Evolutionary conservation across 1,140 invertebrate genomes (phyloP).

Genomic region (Orussus abietinus): DNA sequence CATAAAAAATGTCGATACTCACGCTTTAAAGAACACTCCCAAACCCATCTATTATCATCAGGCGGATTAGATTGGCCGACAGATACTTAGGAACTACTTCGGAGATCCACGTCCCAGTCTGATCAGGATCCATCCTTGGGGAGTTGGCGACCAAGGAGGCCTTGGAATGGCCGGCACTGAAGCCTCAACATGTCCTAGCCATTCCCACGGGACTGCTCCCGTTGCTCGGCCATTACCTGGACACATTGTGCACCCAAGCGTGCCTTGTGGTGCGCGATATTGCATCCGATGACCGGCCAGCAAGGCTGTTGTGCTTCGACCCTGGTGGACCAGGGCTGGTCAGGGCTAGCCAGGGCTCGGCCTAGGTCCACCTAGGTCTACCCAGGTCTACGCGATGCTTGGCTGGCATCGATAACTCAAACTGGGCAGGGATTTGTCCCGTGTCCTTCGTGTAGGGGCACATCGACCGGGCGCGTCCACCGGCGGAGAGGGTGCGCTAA

Average conservation of each 20-base stretch:
- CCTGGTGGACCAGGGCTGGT: not conserved
- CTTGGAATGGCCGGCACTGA: too few relatives aligned
- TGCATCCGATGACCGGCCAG: constrained; percentile 37
- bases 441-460: constrained; percentile 19
- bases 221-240: constrained; percentile 30
- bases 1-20: too few relatives aligned
- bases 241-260: constrained; percentile 28
- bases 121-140: too few relatives aligned
- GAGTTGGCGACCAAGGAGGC: too few relatives aligned
- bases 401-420: constrained; percentile 39
- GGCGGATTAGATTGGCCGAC: too few relatives aligned
- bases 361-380: constrained; percentile 16
- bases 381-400: too few relatives aligned
- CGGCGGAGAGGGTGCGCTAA: constrained; percentile 13
- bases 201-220: constrained; percentile 14
- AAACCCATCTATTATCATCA: too few relatives aligned
- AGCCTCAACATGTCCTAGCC: too few relatives aligned
- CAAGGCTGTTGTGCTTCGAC: too few relatives aligned
- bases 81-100: too few relatives aligned
- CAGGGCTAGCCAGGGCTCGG: not conserved
- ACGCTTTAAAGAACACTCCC: too few relatives aligned
- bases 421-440: constrained; percentile 19
- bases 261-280: constrained; percentile 40
- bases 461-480: constrained; percentile 23
- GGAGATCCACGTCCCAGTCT: too few relatives aligned